phyloP scores from a whole-genome alignment of 2,113 vertebrate genomes.

The Ailuropoda melanoleuca region DNA sequence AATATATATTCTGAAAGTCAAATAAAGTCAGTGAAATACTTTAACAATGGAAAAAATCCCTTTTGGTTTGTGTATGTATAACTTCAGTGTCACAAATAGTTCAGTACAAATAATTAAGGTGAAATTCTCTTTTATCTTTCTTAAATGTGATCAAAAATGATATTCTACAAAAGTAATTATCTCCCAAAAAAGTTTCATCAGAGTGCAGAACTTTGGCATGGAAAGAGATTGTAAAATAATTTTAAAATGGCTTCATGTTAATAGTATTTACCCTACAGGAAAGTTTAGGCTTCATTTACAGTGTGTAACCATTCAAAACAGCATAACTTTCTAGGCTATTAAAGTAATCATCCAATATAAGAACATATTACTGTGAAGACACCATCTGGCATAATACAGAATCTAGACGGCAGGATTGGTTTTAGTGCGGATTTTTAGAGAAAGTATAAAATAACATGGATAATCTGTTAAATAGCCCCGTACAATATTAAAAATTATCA shows the following conservation, averaged over 20 bases:
- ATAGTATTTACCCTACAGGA: conserved; percentile 65
- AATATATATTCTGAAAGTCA: neutral
- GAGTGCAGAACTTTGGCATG: conserved; percentile 33
- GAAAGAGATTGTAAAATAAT: neutral
- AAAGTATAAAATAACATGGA: conserved; percentile 27
- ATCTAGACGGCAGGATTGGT: conserved; percentile 57
- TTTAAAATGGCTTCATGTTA: conserved; percentile 64
- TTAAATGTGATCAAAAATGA: neutral
- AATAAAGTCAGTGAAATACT: neutral
- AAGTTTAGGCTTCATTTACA: conserved; percentile 73
- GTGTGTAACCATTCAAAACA: conserved; percentile 75
- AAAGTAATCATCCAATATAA: conserved; percentile 80
- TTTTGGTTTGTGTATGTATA: neutral
- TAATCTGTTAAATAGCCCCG: conserved; percentile 45
- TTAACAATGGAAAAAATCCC: neutral
- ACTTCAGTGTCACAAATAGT: neutral
- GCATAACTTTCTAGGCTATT: conserved; percentile 70
- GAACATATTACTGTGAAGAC: conserved; percentile 78
- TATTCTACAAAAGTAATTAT: neutral
- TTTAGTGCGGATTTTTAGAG: conserved; percentile 58
- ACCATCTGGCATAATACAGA: conserved; percentile 75
- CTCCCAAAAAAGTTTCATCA: neutral
- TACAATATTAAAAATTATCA: neutral
- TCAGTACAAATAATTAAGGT: neutral
- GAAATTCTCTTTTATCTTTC: neutral